Evolutionary conservation across 1,140 invertebrate species (phyloP).

Genomic region (Colletes gigas): DNA sequence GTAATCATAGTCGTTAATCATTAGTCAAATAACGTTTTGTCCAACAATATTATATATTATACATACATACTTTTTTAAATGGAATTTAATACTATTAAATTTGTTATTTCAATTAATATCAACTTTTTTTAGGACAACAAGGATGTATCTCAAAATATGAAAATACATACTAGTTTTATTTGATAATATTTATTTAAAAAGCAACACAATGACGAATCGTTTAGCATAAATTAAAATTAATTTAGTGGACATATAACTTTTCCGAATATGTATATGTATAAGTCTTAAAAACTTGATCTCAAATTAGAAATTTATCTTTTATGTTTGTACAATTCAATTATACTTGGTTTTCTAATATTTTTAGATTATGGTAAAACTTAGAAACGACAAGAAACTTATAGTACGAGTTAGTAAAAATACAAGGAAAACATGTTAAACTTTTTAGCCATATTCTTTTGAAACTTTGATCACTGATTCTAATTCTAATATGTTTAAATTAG

Average conservation of each 20-base stretch:
- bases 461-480: neutral
- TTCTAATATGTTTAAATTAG: neutral
- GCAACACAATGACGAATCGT: neutral
- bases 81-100: no score
- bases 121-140: neutral
- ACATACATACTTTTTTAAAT: no score
- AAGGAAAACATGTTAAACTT: neutral
- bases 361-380: neutral
- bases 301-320: neutral
- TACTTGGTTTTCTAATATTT: neutral
- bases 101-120: neutral
- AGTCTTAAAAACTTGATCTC: neutral
- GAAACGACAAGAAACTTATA: neutral
- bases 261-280: neutral
- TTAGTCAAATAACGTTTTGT: no score
- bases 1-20: no score
- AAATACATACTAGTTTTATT: neutral
- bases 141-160: no score
- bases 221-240: neutral
- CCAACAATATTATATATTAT: no score
- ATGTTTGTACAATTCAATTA: slow-evolving; percentile 1
- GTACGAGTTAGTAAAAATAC: slow-evolving; percentile 35
- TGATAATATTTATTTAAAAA: slow-evolving; percentile 22
- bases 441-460: slow-evolving; percentile 4
- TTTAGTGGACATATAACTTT: neutral